Base-by-base conservation (phyloP, 1,140 invertebrate genomes). In the Papilio machaon region DNA sequence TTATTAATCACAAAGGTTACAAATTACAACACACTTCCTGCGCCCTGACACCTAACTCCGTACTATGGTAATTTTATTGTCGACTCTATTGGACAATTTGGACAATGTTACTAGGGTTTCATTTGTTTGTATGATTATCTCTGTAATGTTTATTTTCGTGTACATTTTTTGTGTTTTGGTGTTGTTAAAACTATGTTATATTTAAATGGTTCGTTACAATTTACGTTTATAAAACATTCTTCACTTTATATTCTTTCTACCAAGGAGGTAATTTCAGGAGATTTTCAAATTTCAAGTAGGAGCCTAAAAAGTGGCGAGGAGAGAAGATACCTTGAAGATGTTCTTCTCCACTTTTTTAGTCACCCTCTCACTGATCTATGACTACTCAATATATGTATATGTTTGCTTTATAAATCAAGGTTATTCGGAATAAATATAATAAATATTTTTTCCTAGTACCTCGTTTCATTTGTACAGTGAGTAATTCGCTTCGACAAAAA, bases 1-100 rank as follows among this genome's bases (percentile, higher is more conserved):
- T 94, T 94, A 94, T 94, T 94, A 94, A 94, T 94, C 92, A 94
- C 91, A 93, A 94, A 93, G 90, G 89, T 92, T 92, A 94, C 93
- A 94, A 94, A 94, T 94, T 92, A 94, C 93, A 84, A 86, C 88
- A 88, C 87, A 90, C 93, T 94, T 94, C 93, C 93, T 93, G 91
- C 87, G 85, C 85, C 85, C 89, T 90, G 90, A 92, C 93, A 89
- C 86, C 87, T 87, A 84, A 85, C 87, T 87, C 87, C 85, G 85
- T 84, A 77, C 85, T 93, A 94, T 94, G 92, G 84, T 93, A 94
- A 93, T 94, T 93, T 93, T 92, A 93, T 94, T 85, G 92, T 91
- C 84, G 80, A 80, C 86, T 91, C 89, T 87, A 91, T 92, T 88
- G 89, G 89, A 90, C 89, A 85, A 91, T 92, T 92, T 90, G 89